Conservation (phyloP, 53 echinoderm and acorn worm genomes). For the Apostichopus leukothele region DNA sequence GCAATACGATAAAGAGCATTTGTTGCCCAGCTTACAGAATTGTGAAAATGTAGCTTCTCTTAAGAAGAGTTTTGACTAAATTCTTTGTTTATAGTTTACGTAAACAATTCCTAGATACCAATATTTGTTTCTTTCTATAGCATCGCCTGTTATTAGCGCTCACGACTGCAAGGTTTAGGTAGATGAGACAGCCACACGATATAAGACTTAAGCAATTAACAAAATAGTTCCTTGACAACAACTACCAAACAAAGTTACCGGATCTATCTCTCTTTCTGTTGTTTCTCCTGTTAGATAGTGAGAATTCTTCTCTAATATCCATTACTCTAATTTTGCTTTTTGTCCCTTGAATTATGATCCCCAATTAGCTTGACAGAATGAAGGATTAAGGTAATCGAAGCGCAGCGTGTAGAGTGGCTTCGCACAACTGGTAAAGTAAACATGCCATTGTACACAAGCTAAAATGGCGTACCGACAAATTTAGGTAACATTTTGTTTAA, state of each 20-base stretch:
- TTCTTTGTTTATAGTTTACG: neutral
- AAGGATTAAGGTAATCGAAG: constrained; percentile 27
- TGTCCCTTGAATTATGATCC: neutral
- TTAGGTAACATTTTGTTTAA: too few species aligned
- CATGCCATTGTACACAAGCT: neutral
- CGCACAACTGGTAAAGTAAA: constrained; percentile 10
- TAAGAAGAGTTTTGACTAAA: too few species aligned
- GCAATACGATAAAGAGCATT: too few species aligned
- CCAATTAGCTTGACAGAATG: constrained; percentile 25
- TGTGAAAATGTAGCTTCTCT: too few species aligned
- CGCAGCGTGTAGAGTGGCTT: constrained; percentile 1
- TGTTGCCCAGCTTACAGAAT: too few species aligned
- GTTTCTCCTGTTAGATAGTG: neutral
- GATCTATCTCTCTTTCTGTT: neutral
- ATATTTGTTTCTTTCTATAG: neutral
- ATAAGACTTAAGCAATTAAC: neutral
- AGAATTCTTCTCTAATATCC: constrained; percentile 17
- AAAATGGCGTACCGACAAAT: neutral
- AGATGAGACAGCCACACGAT: neutral
- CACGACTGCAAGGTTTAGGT: neutral
- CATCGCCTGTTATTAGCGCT: neutral
- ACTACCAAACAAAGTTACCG: neutral
- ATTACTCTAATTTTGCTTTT: neutral
- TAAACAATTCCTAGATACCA: neutral
- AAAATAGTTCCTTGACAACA: constrained; percentile 5